A percentile compares a stretch with the other conserved stretches of the same genome.
Conservation (phyloP, 2,797 vertebrate species). For the Brachymystax lenok region DNA sequence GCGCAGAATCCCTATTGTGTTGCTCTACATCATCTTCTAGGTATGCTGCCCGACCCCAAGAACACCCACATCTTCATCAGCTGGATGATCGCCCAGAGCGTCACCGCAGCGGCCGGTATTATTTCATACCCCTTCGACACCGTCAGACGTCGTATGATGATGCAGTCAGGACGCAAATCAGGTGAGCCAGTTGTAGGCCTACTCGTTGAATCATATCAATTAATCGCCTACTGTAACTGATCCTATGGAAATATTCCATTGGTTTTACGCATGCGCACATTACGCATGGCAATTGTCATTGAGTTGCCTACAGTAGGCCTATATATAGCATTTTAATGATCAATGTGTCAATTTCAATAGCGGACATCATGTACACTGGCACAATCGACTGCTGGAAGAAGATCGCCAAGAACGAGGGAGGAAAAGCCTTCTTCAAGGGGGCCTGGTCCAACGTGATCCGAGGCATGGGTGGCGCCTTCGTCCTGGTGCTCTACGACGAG, state of each 20-base stretch:
- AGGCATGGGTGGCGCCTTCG: slow-evolving; percentile 98
- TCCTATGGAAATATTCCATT: background rate
- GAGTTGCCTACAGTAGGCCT: background rate
- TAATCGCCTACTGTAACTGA: background rate
- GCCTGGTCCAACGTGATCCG: slow-evolving; percentile 98
- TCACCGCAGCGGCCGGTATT: slow-evolving; percentile 91
- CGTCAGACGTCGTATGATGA: slow-evolving; percentile 99
- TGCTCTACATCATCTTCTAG: slow-evolving; percentile 62
- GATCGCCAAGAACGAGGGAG: slow-evolving; percentile 93
- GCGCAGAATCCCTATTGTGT: background rate
- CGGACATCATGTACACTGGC: slow-evolving; percentile 98
- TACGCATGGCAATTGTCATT: background rate
- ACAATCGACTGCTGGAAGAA: slow-evolving; percentile 98
- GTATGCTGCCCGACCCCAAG: slow-evolving; percentile 98
- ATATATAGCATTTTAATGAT: slow-evolving; percentile 5
- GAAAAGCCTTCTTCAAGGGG: slow-evolving; percentile 97
- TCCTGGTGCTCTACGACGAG: slow-evolving; percentile 98
- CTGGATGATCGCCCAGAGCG: slow-evolving; percentile 98
- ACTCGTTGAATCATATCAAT: background rate
- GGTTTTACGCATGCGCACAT: background rate
- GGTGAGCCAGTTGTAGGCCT: slow-evolving; percentile 74
- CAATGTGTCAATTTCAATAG: slow-evolving; percentile 70
- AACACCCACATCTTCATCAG: slow-evolving; percentile 94
- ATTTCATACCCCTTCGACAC: slow-evolving; percentile 98
- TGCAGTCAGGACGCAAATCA: slow-evolving; percentile 98